These are phyloP conservation scores for Amaurobius ferox DNA, from an alignment of 2,888 invertebrate species.

Conservation along the genomic window DNA sequence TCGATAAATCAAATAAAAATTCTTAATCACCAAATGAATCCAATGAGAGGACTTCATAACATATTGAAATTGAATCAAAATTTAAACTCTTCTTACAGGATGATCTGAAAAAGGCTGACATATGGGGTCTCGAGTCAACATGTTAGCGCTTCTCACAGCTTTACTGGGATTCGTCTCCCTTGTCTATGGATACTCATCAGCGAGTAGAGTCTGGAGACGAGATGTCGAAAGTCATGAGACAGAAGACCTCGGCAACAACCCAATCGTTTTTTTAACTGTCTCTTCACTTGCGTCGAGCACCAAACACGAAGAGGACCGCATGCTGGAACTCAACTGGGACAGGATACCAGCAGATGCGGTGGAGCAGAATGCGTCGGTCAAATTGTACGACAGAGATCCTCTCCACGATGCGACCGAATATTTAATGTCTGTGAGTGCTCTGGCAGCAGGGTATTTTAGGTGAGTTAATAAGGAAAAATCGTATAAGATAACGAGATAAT, in stretches of 20 bases:
- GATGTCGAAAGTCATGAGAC: not conserved
- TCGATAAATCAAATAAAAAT: too few species aligned
- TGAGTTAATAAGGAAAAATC: not conserved
- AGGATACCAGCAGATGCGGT: slow-evolving; percentile 25
- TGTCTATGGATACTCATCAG: not conserved
- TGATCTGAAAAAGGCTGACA: too few species aligned
- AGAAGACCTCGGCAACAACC: not conserved
- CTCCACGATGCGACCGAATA: slow-evolving; percentile 3
- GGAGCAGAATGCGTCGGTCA: slow-evolving; percentile 75
- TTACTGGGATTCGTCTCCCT: not conserved
- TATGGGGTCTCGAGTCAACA: too few species aligned
- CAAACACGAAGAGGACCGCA: slow-evolving; percentile 55
- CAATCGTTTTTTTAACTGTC: slow-evolving; percentile 74
- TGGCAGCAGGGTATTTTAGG: slow-evolving; percentile 36
- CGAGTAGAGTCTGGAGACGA: not conserved
- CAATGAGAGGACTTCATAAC: too few species aligned
- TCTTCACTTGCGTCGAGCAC: slow-evolving; percentile 72
- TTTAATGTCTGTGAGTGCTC: slow-evolving; percentile 19
- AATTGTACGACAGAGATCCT: slow-evolving; percentile 76
- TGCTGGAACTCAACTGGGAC: slow-evolving; percentile 74
- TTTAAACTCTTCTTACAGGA: too few species aligned
- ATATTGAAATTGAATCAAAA: too few species aligned
- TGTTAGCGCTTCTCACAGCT: too few species aligned
- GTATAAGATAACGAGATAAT: too few species aligned
- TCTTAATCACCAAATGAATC: too few species aligned